Evolutionary conservation across 2,113 vertebrate species (phyloP).

Genomic region (Spermophilus dauricus): DNA sequence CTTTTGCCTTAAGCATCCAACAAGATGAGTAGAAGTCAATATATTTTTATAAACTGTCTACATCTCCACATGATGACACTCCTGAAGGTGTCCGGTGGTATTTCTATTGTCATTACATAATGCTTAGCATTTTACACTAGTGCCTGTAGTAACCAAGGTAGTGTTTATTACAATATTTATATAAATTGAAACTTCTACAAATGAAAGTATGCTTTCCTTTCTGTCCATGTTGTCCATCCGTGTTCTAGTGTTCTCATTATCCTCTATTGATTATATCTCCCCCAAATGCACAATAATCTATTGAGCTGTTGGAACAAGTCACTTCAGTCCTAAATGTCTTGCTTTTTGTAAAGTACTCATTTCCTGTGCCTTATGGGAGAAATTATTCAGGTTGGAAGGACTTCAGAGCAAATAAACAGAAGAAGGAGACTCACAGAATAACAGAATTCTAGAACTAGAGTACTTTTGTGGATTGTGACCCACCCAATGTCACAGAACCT

Average conservation of each 20-base stretch:
- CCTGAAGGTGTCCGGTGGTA: background rate
- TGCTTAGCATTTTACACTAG: background rate
- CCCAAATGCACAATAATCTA: background rate
- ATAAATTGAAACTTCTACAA: background rate
- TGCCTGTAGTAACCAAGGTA: background rate
- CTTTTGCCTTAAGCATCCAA: background rate
- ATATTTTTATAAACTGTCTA: background rate
- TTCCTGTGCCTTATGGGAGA: background rate
- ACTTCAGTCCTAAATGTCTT: background rate
- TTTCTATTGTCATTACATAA: background rate
- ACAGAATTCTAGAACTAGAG: background rate
- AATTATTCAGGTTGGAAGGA: background rate
- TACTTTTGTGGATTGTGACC: background rate
- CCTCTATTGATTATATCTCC: background rate
- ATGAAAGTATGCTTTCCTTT: background rate
- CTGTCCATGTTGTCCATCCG: background rate
- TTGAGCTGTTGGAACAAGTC: background rate
- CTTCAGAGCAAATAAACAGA: constrained; percentile 28
- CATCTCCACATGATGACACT: background rate
- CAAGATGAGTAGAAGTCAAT: background rate
- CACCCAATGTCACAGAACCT: background rate
- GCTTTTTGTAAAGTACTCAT: background rate
- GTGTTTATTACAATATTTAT: background rate
- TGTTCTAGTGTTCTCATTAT: background rate
- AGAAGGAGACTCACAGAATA: background rate